Base-by-base conservation (phyloP, 2,888 invertebrate genomes). In the Phoenoteleia sp. region DNA sequence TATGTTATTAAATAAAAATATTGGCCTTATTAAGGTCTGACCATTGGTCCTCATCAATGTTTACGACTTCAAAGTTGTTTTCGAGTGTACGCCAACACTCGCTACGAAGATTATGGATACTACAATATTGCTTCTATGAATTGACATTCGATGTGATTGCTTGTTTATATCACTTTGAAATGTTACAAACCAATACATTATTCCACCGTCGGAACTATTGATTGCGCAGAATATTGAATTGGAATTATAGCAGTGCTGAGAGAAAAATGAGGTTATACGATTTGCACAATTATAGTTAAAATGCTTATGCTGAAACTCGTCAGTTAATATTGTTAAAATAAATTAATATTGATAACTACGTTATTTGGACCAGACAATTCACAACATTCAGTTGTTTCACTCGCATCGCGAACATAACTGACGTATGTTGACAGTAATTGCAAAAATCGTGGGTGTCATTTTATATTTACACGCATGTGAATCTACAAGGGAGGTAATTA, bases 211-310 rank as follows among this genome's bases (percentile, higher is more conserved):
- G 23, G 39, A 60, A 60, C 60, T 60, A 60, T 60, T 60, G 60
- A 60, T 60, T 60, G 60, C 36, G 23, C 39, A 60, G 39, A 60
- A 60, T 60, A 60, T 39, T 60, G 60, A 36, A 60, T 60, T n/a
- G 13, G 39, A 60, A 60, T 60, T 60, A 60, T 39, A 39, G 6
- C 39, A 60, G 23, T 23, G 54, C 29, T 29, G 29, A 29, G 29
- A 17, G 54, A 54, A 29, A 54, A 54, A 54, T 54, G 29, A 54
- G 54, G 29, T 54, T 54, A 29, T 54, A 27, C 54, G 17, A 54
- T 54, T 23, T 23, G 23, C 49, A 23, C 23, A 49, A 23, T 49
- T 49, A 49, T 13, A 2, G 13, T 21, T 47, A 47, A 47, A 47
- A 47, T 47, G 3, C 21, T 21, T 21, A 9, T 21, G 21, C 47